Evolutionary conservation across 2,113 vertebrate species (phyloP).

Genomic region (Rhea americana): DNA sequence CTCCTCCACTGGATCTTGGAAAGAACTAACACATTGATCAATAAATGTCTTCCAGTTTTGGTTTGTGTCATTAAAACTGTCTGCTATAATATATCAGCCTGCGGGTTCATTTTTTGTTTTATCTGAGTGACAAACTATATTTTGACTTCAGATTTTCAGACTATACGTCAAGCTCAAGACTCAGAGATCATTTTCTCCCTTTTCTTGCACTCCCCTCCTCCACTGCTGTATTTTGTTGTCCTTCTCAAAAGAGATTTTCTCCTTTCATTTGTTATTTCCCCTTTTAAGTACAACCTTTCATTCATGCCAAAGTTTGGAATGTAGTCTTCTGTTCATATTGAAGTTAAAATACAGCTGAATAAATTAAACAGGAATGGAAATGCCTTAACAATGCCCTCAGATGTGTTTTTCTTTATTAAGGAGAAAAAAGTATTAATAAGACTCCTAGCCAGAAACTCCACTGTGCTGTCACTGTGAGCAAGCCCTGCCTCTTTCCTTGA

Average conservation of each 20-base stretch:
- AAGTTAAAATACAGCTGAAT: slow-evolving; percentile 64
- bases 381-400: not conserved
- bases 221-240: not conserved
- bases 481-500: not conserved
- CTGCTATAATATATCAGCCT: not conserved
- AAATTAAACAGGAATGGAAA: slow-evolving; percentile 46
- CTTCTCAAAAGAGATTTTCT: not conserved
- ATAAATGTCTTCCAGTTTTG: not conserved
- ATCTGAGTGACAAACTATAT: not conserved
- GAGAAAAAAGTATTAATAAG: slow-evolving; percentile 23
- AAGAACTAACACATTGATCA: not conserved
- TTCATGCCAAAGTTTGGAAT: slow-evolving; percentile 53
- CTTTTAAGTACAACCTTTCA: not conserved
- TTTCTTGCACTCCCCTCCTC: not conserved
- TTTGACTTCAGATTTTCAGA: not conserved
- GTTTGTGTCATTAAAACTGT: not conserved
- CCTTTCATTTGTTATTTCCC: slow-evolving; percentile 46
- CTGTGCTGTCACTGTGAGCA: slow-evolving; percentile 17
- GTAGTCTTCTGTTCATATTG: slow-evolving; percentile 22
- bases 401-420: slow-evolving; percentile 22
- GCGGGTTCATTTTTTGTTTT: not conserved
- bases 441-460: slow-evolving; percentile 13
- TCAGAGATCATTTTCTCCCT: not conserved
- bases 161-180: not conserved
- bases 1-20: not conserved